These are phyloP conservation scores for Rhopalosiphum maidis DNA, from an alignment of 1,140 invertebrate genomes.

Conservation along the genomic window DNA sequence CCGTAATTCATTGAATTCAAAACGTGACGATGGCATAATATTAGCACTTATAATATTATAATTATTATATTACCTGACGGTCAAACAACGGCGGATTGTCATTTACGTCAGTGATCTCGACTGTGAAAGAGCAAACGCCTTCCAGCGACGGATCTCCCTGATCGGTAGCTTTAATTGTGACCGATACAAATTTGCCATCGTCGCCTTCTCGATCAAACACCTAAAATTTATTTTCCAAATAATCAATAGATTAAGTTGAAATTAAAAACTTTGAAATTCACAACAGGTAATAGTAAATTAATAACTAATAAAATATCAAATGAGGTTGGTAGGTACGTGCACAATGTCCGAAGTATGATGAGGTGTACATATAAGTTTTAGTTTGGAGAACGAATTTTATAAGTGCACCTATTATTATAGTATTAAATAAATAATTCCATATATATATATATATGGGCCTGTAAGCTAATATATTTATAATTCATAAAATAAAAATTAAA, in stretches of 20 bases:
- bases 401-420: too few relatives aligned
- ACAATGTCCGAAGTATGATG: not conserved
- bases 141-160: slow-evolving; percentile 94
- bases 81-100: slow-evolving; percentile 94
- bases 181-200: slow-evolving; percentile 94
- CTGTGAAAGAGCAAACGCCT: slow-evolving; percentile 94
- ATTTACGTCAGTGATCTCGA: slow-evolving; percentile 95
- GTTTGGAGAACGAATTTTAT: too few relatives aligned
- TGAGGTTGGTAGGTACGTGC: not conserved
- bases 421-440: too few relatives aligned
- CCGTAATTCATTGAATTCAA: not conserved
- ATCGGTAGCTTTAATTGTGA: slow-evolving; percentile 95
- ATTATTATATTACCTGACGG: slow-evolving; percentile 75
- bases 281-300: not conserved
- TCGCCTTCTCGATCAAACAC: slow-evolving; percentile 95
- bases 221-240: slow-evolving; percentile 61
- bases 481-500: too few relatives aligned
- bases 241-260: not conserved
- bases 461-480: not conserved
- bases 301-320: not conserved
- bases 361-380: too few relatives aligned
- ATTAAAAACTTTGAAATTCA: too few relatives aligned
- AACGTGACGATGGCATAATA: too few relatives aligned
- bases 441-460: too few relatives aligned
- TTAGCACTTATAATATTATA: not conserved